Conservation (phyloP, 2,113 vertebrate species). For the Aleadryas rufinucha region DNA sequence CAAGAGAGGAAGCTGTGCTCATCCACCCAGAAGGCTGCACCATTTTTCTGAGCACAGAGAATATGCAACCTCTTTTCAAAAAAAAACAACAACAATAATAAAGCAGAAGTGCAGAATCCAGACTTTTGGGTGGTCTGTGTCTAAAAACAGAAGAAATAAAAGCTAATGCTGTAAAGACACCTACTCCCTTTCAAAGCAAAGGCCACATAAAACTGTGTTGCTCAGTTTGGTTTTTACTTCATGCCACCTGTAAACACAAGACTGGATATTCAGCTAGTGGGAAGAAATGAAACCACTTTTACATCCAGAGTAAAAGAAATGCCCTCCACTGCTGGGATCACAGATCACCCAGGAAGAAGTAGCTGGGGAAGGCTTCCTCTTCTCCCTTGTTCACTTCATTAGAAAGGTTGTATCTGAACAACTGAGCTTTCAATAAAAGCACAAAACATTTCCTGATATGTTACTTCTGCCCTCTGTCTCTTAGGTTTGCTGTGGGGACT, state of each 20-base stretch:
- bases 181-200: constrained; percentile 62
- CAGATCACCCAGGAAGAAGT: neutral
- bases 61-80: neutral
- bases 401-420: neutral
- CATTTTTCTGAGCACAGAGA: neutral
- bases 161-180: constrained; percentile 36
- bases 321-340: constrained; percentile 17
- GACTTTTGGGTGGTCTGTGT: constrained; percentile 17
- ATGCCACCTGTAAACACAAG: constrained; percentile 66
- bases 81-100: neutral
- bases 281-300: constrained; percentile 33
- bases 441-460: neutral
- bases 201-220: constrained; percentile 55
- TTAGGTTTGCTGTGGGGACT: neutral
- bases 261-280: constrained; percentile 64
- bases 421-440: constrained; percentile 14
- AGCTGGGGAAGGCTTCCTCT: constrained; percentile 45
- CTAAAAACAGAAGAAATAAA: neutral
- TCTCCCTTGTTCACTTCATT: neutral
- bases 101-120: constrained; percentile 15
- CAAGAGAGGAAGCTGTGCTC: constrained; percentile 26
- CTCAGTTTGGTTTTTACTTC: constrained; percentile 62
- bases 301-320: constrained; percentile 1
- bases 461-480: constrained; percentile 27
- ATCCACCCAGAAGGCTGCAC: neutral